phyloP scores from a whole-genome alignment of 2,797 vertebrate species.

The Columba guinea region DNA sequence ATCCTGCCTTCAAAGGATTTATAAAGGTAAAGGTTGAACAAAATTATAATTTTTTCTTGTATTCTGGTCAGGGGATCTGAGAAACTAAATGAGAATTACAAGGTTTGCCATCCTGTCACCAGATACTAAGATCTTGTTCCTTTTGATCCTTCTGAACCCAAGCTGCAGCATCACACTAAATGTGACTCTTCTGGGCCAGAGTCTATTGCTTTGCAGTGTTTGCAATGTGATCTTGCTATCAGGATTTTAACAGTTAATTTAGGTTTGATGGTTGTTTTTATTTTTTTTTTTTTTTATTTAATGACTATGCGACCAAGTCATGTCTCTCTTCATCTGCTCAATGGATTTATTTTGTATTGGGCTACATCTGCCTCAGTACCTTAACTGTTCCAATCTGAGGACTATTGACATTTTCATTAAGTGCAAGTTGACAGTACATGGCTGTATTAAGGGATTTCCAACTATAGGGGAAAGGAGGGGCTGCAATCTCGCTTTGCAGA shows the following conservation, averaged over 20 bases:
- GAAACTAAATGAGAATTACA: background rate
- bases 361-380: slow-evolving; percentile 32
- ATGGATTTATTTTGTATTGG: slow-evolving; percentile 10
- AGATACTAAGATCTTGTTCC: background rate
- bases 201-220: fast-evolving
- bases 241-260: background rate
- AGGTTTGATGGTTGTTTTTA: background rate
- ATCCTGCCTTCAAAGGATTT: background rate
- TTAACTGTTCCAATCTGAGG: slow-evolving; percentile 37
- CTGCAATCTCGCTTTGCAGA: background rate
- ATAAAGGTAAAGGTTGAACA: background rate
- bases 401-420: slow-evolving; percentile 58
- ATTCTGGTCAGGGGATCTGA: background rate
- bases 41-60: background rate
- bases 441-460: slow-evolving; percentile 46
- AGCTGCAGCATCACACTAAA: background rate
- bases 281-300: background rate
- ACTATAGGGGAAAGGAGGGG: background rate
- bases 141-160: background rate
- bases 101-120: background rate
- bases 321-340: background rate
- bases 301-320: background rate
- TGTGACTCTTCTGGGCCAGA: fast-evolving
- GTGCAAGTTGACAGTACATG: slow-evolving; percentile 36
- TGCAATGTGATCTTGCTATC: background rate